These are phyloP conservation scores for Myiothlypis chrysogaster DNA, from an alignment of 2,797 vertebrate genomes.

Conservation along the genomic window DNA sequence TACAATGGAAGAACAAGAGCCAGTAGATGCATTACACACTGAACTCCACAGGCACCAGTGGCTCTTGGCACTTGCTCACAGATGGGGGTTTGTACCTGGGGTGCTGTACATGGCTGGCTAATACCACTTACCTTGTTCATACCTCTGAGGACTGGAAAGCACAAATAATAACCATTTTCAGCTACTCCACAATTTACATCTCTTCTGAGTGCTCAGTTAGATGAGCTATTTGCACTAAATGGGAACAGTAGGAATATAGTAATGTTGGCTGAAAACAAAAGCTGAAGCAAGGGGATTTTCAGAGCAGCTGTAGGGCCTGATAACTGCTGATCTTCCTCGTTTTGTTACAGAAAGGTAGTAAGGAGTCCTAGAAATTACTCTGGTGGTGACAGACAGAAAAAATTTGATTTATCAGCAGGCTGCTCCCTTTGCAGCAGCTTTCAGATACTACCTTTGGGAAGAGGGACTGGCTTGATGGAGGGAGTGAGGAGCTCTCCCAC, in stretches of 20 bases:
- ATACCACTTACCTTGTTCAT: background rate
- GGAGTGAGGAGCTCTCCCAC: background rate
- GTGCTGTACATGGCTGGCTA: fast-evolving
- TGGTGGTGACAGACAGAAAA: background rate
- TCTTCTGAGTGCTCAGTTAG: background rate
- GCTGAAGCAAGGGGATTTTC: background rate
- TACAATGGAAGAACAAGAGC: background rate
- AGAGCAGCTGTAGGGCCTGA: background rate
- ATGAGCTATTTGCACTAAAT: background rate
- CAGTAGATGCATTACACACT: background rate
- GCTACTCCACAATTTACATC: background rate
- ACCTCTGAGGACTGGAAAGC: background rate
- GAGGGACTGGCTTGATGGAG: background rate
- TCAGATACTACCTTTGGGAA: background rate
- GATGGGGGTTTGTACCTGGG: fast-evolving
- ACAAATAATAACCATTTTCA: background rate
- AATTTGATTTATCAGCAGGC: background rate
- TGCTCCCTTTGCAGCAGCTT: background rate
- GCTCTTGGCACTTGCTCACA: background rate
- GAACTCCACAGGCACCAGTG: background rate
- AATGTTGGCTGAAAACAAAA: background rate
- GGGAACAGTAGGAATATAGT: background rate
- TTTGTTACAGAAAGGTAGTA: background rate
- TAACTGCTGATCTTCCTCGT: background rate
- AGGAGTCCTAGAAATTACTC: background rate